These are phyloP conservation scores for Eupsittula cactorum DNA, from an alignment of 2,113 vertebrate species.

Conservation along the genomic window DNA sequence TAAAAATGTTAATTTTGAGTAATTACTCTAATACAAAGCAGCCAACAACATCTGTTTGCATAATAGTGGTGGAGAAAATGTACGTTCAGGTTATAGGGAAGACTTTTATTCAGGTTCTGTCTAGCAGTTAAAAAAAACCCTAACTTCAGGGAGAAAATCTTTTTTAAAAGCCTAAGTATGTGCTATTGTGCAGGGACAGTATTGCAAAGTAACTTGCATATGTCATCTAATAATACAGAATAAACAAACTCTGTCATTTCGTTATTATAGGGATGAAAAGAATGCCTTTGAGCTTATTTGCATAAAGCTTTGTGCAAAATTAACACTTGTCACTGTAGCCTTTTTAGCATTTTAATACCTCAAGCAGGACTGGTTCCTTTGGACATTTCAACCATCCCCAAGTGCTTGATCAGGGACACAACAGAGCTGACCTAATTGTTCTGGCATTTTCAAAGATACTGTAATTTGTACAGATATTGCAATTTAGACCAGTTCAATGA, in stretches of 20 bases:
- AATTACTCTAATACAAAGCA: constrained; percentile 77
- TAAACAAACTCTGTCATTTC: constrained; percentile 86
- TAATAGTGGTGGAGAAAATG: constrained; percentile 67
- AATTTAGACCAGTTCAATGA: constrained; percentile 92
- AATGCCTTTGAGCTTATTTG: constrained; percentile 89
- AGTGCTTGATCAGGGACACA: constrained; percentile 86
- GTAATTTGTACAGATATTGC: constrained; percentile 95
- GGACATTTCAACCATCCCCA: constrained; percentile 87
- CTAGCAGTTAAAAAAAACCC: constrained; percentile 8
- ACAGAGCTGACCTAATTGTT: constrained; percentile 90
- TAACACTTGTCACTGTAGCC: constrained; percentile 88
- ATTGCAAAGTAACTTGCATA: constrained; percentile 80
- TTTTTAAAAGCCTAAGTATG: constrained; percentile 67
- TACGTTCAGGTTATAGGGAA: constrained; percentile 53
- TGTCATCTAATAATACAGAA: constrained; percentile 87
- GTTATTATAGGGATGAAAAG: constrained; percentile 87
- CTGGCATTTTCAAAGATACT: constrained; percentile 90
- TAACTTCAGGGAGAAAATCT: constrained; percentile 72
- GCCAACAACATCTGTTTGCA: constrained; percentile 74
- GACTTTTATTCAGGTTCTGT: constrained; percentile 70
- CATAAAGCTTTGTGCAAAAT: constrained; percentile 89
- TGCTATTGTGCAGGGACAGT: constrained; percentile 77
- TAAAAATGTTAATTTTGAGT: constrained; percentile 81
- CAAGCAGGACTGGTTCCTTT: constrained; percentile 87
- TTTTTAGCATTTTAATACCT: constrained; percentile 90